Conservation (phyloP, 2,113 vertebrate genomes). For the Potamarius usumacintae region DNA sequence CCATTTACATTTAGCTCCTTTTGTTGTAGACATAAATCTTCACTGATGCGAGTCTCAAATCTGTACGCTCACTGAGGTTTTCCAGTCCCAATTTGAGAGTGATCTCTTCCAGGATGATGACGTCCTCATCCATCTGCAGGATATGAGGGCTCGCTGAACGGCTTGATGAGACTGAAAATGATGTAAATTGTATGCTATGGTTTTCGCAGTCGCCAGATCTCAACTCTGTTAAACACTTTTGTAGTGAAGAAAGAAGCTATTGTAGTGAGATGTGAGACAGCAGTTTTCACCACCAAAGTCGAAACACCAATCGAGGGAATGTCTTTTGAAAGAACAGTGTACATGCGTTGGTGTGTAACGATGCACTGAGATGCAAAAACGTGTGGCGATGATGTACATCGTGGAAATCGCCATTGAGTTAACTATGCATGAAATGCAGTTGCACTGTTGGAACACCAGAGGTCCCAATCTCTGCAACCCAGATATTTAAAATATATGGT, state of each 20-base stretch:
- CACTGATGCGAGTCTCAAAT: not conserved
- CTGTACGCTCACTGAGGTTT: not conserved
- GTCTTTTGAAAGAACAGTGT: not conserved
- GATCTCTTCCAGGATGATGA: not conserved
- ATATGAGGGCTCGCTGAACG: not conserved
- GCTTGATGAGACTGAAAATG: not conserved
- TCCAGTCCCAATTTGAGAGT: not conserved
- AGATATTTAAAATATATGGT: not conserved
- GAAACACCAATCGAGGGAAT: not conserved
- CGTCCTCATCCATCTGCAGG: not conserved
- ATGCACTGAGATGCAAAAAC: not conserved
- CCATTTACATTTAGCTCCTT: not conserved
- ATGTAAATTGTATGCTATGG: not conserved
- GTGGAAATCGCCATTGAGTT: not conserved
- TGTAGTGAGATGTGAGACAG: not conserved
- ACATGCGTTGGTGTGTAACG: not conserved
- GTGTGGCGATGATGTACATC: not conserved
- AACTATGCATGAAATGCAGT: too few species aligned
- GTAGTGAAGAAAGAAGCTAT: not conserved
- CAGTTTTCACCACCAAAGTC: too few species aligned
- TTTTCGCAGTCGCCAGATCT: not conserved
- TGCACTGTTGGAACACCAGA: not conserved
- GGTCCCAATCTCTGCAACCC: not conserved
- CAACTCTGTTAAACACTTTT: not conserved
- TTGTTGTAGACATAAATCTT: not conserved